Conservation (phyloP, 2,797 vertebrate species). For the Garrulus glandarius region DNA sequence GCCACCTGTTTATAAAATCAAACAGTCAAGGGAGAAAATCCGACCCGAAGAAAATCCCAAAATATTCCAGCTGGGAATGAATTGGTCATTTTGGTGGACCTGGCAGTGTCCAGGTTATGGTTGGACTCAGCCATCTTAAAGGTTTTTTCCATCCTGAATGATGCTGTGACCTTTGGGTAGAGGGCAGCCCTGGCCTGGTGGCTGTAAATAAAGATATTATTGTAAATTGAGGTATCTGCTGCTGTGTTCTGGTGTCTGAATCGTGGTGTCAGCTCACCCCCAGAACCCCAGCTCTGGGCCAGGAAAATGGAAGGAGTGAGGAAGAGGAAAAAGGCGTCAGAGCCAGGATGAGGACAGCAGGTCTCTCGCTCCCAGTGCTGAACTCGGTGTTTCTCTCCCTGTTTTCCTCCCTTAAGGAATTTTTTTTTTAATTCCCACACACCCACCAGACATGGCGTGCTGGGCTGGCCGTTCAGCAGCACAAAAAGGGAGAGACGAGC, state of each 20-base stretch:
- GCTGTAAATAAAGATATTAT: background rate
- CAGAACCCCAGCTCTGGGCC: background rate
- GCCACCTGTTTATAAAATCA: background rate
- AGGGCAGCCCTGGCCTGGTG: background rate
- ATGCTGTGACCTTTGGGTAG: accelerated
- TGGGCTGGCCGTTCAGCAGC: background rate
- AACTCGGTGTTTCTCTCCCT: background rate
- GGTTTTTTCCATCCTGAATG: background rate
- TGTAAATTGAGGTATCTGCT: background rate
- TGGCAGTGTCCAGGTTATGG: background rate
- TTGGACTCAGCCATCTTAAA: background rate
- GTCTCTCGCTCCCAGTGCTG: accelerated
- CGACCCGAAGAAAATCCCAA: too few relatives aligned
- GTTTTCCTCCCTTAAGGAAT: background rate
- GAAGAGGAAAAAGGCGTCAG: background rate
- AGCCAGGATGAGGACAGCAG: accelerated
- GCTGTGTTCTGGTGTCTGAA: background rate
- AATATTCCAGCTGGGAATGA: background rate
- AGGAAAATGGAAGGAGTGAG: accelerated
- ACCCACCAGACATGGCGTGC: background rate
- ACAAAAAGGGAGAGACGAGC: background rate
- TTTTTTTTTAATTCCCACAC: background rate
- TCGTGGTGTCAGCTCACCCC: background rate
- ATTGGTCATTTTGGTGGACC: background rate
- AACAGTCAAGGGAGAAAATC: background rate